phyloP scores from a whole-genome alignment of 1,140 invertebrate species.

The Calosoma granatense region DNA sequence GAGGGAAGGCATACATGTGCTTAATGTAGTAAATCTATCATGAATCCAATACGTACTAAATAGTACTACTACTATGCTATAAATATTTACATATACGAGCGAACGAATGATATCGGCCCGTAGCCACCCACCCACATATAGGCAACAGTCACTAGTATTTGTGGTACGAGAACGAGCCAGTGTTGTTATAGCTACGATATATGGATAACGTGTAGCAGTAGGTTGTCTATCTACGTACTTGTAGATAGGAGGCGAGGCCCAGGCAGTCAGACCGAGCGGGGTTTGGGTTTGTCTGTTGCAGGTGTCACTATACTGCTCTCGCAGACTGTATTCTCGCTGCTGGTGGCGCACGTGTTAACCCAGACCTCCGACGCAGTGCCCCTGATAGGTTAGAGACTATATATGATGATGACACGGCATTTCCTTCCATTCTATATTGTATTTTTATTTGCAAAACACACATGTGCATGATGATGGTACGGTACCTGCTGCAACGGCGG shows the following conservation, averaged over 20 bases:
- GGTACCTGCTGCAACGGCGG: neutral
- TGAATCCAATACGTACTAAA: no score
- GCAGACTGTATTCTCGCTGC: conserved; percentile 97
- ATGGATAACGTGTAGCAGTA: no score
- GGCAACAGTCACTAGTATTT: no score
- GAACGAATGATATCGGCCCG: no score
- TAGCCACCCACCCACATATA: no score
- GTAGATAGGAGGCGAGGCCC: no score
- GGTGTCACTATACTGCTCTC: conserved; percentile 99
- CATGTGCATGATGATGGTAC: neutral
- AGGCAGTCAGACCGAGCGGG: conserved; percentile 3
- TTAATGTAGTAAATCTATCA: no score
- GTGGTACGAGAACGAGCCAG: no score
- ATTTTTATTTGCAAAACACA: conserved; percentile 6
- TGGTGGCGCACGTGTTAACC: conserved; percentile 93
- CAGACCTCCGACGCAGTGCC: conserved; percentile 96
- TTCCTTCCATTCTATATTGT: neutral
- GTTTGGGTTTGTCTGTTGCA: conserved; percentile 53
- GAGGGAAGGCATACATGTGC: conserved; percentile 24
- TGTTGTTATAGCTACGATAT: no score
- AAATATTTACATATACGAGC: no score
- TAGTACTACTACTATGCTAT: no score
- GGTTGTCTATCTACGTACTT: no score
- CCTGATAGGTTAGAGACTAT: conserved; percentile 72
- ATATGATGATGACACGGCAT: neutral